A percentile compares a stretch with the other conserved stretches of the same genome.
phyloP scores from a whole-genome alignment of 2,797 vertebrate species.

The Euthynnus affinis region DNA sequence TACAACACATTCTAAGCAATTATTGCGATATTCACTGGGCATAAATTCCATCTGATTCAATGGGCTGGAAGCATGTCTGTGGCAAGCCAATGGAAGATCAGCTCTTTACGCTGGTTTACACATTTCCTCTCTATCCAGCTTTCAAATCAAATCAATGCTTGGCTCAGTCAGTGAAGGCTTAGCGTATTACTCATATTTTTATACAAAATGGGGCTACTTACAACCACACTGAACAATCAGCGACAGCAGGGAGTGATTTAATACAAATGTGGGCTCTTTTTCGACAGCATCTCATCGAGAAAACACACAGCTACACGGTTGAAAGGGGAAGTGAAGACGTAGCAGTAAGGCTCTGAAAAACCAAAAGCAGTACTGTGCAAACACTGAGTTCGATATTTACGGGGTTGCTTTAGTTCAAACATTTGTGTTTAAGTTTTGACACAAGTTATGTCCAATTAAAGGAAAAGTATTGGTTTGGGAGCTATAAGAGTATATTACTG shows the following conservation, averaged over 20 bases:
- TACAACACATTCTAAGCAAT: constrained; percentile 49
- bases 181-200: constrained; percentile 61
- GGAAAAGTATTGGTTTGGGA: neutral
- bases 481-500: neutral
- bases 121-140: constrained; percentile 56
- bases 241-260: constrained; percentile 34
- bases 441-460: neutral
- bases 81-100: constrained; percentile 63
- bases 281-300: constrained; percentile 30
- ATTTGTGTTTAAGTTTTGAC: neutral
- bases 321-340: neutral
- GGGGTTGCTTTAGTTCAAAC: constrained; percentile 4
- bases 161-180: constrained; percentile 56
- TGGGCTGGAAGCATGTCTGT: constrained; percentile 64
- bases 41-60: constrained; percentile 59
- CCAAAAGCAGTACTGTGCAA: neutral
- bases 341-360: neutral
- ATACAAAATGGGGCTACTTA: constrained; percentile 41
- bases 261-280: constrained; percentile 21
- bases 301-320: constrained; percentile 22
- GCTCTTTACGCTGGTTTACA: constrained; percentile 59
- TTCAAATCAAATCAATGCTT: constrained; percentile 66
- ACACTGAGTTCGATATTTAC: neutral
- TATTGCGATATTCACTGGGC: constrained; percentile 59
- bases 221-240: constrained; percentile 20